phyloP scores from a whole-genome alignment of 1,140 invertebrate genomes.

The Caenorhabditis latens region DNA sequence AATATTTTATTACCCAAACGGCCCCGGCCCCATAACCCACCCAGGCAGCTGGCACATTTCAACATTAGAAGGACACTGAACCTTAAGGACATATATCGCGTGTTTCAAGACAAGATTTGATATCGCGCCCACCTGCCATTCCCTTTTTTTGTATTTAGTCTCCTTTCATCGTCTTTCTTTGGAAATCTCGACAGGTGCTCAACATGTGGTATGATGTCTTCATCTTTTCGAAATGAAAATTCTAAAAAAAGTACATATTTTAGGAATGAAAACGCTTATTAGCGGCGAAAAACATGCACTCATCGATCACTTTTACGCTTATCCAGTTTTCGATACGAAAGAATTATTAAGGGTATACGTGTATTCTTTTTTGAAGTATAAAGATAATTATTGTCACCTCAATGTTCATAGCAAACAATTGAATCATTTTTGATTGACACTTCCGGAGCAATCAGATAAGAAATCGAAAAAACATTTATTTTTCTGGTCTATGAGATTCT shows the following conservation, averaged over 20 bases:
- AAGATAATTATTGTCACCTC: too few relatives aligned
- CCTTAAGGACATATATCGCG: conserved; percentile 33
- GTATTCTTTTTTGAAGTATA: too few relatives aligned
- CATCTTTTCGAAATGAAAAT: not conserved
- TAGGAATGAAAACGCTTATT: not conserved
- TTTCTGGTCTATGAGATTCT: not conserved
- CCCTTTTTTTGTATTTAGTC: not conserved
- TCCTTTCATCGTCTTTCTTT: not conserved
- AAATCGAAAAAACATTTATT: not conserved
- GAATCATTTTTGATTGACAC: not conserved
- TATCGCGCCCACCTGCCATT: conserved; percentile 30
- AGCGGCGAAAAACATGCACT: too few relatives aligned
- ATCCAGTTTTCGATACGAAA: not conserved
- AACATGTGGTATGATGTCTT: not conserved
- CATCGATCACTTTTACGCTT: not conserved
- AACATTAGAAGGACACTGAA: conserved; percentile 42
- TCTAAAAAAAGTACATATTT: conserved; percentile 7
- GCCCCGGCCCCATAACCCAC: not conserved
- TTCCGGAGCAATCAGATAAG: not conserved
- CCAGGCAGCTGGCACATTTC: conserved; percentile 47
- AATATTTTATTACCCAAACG: not conserved
- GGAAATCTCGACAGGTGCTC: not conserved
- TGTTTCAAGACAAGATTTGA: conserved; percentile 54
- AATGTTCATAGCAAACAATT: not conserved
- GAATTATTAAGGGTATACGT: too few relatives aligned